A percentile compares a stretch with the other conserved stretches of the same genome.
Conservation (phyloP, 1,140 invertebrate species). For the Cotesia typhae region DNA sequence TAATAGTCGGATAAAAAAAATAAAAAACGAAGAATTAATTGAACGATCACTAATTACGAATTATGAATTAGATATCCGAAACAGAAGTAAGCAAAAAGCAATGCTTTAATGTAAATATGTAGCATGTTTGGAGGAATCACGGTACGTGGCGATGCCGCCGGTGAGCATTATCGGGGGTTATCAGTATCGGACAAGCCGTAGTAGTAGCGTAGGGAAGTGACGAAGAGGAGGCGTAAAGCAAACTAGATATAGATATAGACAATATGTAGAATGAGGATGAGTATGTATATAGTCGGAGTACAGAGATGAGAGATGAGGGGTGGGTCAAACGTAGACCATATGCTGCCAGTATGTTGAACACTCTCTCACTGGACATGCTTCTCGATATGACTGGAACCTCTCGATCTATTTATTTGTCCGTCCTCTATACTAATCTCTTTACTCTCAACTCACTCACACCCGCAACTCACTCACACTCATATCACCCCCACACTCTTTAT, state of each 20-base stretch:
- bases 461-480: neutral
- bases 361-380: constrained; percentile 51
- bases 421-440: constrained; percentile 34
- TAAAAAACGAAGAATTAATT: no score
- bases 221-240: constrained; percentile 15
- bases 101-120: constrained; percentile 1
- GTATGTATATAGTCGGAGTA: neutral
- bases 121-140: constrained; percentile 25
- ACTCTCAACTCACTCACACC: no score
- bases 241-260: neutral
- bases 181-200: constrained; percentile 43
- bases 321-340: constrained; percentile 53
- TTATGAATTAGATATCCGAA: no score
- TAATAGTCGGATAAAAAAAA: no score
- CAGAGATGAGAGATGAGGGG: constrained; percentile 18
- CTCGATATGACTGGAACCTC: constrained; percentile 24
- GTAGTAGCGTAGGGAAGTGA: constrained; percentile 25
- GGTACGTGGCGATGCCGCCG: constrained; percentile 9
- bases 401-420: no score
- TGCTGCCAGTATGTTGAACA: constrained; percentile 59
- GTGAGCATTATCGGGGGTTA: constrained; percentile 57
- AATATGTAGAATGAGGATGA: neutral
- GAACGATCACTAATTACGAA: no score
- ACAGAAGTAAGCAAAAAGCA: neutral
- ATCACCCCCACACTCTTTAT: constrained; percentile 17